Conservation (phyloP, 2,797 vertebrate genomes). For the Simalia tracyae region DNA sequence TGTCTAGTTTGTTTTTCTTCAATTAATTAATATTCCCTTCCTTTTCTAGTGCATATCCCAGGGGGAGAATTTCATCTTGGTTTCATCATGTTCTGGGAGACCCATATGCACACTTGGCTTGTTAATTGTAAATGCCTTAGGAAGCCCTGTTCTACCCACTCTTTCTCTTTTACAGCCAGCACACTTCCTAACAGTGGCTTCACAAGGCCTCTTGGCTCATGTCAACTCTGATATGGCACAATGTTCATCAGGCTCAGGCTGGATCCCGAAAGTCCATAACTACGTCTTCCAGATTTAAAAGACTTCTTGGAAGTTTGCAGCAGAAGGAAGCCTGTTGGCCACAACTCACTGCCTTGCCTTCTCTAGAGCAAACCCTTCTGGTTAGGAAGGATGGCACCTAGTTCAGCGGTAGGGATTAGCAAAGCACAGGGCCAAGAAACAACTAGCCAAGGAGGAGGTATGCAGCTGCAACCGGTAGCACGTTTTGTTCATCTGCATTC, state of each 20-base stretch:
- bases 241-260: not conserved
- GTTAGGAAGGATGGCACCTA: not conserved
- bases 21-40: slow-evolving; percentile 3
- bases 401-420: not conserved
- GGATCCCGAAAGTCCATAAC: not conserved
- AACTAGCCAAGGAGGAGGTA: not conserved
- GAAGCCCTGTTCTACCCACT: slow-evolving; percentile 25
- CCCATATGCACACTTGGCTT: not conserved
- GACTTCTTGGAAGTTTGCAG: not conserved
- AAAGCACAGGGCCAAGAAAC: not conserved
- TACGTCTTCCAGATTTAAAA: not conserved
- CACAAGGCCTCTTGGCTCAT: not conserved
- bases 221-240: not conserved
- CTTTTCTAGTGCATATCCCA: not conserved
- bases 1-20: slow-evolving; percentile 1
- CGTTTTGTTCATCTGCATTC: not conserved
- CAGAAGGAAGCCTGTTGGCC: not conserved
- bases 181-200: not conserved
- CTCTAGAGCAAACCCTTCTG: too few species aligned
- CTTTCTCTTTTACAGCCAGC: not conserved
- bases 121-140: not conserved
- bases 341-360: not conserved
- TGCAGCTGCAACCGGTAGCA: not conserved
- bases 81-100: slow-evolving; percentile 59
- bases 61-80: slow-evolving; percentile 46